phyloP scores from a whole-genome alignment of 1,140 invertebrate genomes.

The Anagrus nilaparvatae region DNA sequence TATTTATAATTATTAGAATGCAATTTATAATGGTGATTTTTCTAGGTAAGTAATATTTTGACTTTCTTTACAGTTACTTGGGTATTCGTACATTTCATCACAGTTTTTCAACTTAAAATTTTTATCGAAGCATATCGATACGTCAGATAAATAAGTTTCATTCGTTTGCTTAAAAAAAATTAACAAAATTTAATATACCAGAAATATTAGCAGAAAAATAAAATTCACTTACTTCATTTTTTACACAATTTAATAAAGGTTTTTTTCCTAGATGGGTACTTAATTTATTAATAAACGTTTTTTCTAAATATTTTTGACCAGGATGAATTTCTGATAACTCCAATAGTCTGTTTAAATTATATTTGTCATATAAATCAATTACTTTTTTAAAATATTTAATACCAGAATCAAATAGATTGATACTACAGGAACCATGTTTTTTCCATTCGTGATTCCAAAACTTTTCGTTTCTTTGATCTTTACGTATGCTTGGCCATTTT shows the following conservation, averaged over 20 bases:
- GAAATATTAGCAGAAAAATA: slow-evolving; percentile 7
- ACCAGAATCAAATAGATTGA: slow-evolving; percentile 46
- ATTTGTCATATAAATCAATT: slow-evolving; percentile 50
- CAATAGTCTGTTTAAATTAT: slow-evolving; percentile 55
- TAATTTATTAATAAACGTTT: slow-evolving; percentile 49
- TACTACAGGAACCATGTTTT: slow-evolving; percentile 76
- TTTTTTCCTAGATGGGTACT: slow-evolving; percentile 25
- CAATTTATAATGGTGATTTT: too few species aligned
- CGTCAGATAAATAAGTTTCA: slow-evolving; percentile 36
- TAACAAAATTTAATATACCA: not conserved
- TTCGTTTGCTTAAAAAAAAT: slow-evolving; percentile 38
- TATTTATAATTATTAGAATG: too few species aligned
- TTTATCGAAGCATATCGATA: slow-evolving; percentile 56
- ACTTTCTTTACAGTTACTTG: slow-evolving; percentile 49
- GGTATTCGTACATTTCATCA: slow-evolving; percentile 41
- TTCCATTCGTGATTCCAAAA: slow-evolving; percentile 78
- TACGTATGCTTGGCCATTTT: slow-evolving; percentile 69
- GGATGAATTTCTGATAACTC: slow-evolving; percentile 48
- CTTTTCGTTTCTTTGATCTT: slow-evolving; percentile 44
- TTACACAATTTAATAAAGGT: slow-evolving; percentile 22
- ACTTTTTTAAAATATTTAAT: slow-evolving; percentile 65
- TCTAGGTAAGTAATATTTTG: slow-evolving; percentile 48
- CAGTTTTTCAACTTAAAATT: slow-evolving; percentile 49
- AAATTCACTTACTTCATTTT: slow-evolving; percentile 22
- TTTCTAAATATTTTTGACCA: slow-evolving; percentile 44